These are phyloP conservation scores for Eristalis pertinax DNA, from an alignment of 2,888 invertebrate species.

Conservation along the genomic window DNA sequence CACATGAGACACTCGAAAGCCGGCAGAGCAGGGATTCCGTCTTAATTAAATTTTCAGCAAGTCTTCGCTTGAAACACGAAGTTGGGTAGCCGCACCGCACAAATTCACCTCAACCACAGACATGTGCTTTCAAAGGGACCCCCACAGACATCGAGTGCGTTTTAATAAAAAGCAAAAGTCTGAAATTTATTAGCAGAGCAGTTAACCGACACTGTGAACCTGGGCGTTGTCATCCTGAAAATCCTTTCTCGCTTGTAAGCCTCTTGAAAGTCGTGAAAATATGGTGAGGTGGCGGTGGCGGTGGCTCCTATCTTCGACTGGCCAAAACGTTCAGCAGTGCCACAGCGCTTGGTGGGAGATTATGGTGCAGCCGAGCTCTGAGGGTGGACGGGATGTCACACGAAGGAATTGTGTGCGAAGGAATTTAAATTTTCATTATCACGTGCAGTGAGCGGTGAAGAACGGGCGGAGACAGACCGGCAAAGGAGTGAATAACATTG, in stretches of 20 bases:
- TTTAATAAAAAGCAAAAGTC: constrained; percentile 60
- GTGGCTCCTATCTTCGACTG: constrained; percentile 29
- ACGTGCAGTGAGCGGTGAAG: constrained; percentile 15
- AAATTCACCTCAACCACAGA: background rate
- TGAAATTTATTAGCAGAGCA: constrained; percentile 55
- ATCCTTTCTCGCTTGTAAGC: background rate
- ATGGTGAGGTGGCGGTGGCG: constrained; percentile 6
- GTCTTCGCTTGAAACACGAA: background rate
- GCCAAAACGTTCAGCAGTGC: constrained; percentile 12
- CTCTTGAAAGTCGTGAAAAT: constrained; percentile 39
- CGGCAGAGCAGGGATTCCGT: background rate
- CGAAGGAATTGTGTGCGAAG: constrained; percentile 7
- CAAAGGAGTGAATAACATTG: background rate
- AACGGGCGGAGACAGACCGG: background rate
- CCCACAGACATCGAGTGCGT: constrained; percentile 30
- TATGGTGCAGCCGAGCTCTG: background rate
- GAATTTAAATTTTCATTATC: constrained; percentile 35
- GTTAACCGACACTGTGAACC: background rate
- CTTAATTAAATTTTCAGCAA: constrained; percentile 3
- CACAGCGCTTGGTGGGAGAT: constrained; percentile 1
- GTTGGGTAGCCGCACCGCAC: background rate
- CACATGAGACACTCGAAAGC: background rate
- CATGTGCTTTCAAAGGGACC: background rate
- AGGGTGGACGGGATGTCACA: background rate
- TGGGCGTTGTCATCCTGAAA: background rate